Conservation (phyloP, 2,888 invertebrate genomes). For the Erebia palarica region DNA sequence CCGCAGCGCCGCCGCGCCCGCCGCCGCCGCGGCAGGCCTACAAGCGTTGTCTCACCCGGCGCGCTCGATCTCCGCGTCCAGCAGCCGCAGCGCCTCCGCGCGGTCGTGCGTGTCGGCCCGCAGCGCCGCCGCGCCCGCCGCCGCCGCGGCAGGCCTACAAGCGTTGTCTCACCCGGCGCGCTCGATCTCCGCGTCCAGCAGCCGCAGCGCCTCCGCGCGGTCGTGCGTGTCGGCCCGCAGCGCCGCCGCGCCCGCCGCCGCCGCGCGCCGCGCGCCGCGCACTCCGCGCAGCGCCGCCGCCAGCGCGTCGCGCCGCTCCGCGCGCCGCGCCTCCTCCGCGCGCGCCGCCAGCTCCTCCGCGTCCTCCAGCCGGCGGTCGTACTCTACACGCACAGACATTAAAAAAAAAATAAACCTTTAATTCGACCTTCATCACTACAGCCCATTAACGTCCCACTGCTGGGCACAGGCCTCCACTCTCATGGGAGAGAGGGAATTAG, state of each 20-base stretch:
- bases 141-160: too few relatives aligned
- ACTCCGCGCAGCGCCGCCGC: slow-evolving; percentile 40
- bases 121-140: slow-evolving; percentile 19
- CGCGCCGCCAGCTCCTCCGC: slow-evolving; percentile 55
- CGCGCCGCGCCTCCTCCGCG: slow-evolving; percentile 53
- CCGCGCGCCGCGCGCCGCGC: slow-evolving; percentile 37
- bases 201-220: slow-evolving; percentile 31
- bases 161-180: slow-evolving; percentile 47
- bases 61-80: slow-evolving; percentile 50
- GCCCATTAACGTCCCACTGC: too few relatives aligned
- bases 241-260: slow-evolving; percentile 16
- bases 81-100: slow-evolving; percentile 31
- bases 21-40: slow-evolving; percentile 17
- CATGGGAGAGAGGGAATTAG: too few relatives aligned
- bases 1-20: slow-evolving; percentile 16
- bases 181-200: slow-evolving; percentile 49
- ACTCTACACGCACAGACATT: too few relatives aligned
- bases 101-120: slow-evolving; percentile 27
- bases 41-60: slow-evolving; percentile 48
- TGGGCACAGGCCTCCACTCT: too few relatives aligned
- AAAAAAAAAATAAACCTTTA: too few relatives aligned
- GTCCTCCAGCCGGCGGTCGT: slow-evolving; percentile 51
- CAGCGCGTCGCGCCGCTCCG: slow-evolving; percentile 49
- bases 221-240: slow-evolving; percentile 27
- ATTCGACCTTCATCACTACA: too few relatives aligned